A percentile compares a stretch with the other conserved stretches of the same genome.
Evolutionary conservation across 2,797 vertebrate genomes (phyloP).

Genomic region (Cottoperca gobio): DNA sequence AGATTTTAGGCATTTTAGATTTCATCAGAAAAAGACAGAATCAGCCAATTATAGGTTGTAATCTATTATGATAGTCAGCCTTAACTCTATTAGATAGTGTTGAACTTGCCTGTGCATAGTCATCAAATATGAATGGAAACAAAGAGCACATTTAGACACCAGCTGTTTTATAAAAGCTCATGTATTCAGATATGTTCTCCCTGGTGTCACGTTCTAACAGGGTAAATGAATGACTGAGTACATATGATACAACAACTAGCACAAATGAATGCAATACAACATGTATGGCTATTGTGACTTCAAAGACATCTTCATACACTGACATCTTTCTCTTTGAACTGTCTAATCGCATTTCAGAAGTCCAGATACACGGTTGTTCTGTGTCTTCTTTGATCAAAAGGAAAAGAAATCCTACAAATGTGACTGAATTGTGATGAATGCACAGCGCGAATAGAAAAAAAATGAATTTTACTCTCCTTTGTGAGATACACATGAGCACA

Average conservation of each 20-base stretch:
- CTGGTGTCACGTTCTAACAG: background rate
- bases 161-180: slow-evolving; percentile 21
- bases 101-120: background rate
- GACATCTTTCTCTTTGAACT: slow-evolving; percentile 23
- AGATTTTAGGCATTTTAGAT: background rate
- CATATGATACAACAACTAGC: background rate
- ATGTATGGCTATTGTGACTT: slow-evolving; percentile 20
- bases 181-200: slow-evolving; percentile 4
- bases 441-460: slow-evolving; percentile 9
- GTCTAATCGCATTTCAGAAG: slow-evolving; percentile 7
- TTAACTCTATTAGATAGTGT: background rate
- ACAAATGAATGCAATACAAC: slow-evolving; percentile 2
- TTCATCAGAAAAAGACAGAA: slow-evolving; percentile 2
- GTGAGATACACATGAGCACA: slow-evolving; percentile 23
- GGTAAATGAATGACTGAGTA: slow-evolving; percentile 7
- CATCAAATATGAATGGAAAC: slow-evolving; percentile 34
- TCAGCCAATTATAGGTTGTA: background rate
- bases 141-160: slow-evolving; percentile 18
- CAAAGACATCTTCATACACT: slow-evolving; percentile 19
- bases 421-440: background rate
- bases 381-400: slow-evolving; percentile 17
- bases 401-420: background rate
- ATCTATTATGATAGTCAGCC: slow-evolving; percentile 7
- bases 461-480: slow-evolving; percentile 24
- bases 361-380: background rate